A percentile compares a stretch with the other conserved stretches of the same genome.
phyloP scores from a whole-genome alignment of 2,888 invertebrate genomes.

The Cosmorhoe ocellata region DNA sequence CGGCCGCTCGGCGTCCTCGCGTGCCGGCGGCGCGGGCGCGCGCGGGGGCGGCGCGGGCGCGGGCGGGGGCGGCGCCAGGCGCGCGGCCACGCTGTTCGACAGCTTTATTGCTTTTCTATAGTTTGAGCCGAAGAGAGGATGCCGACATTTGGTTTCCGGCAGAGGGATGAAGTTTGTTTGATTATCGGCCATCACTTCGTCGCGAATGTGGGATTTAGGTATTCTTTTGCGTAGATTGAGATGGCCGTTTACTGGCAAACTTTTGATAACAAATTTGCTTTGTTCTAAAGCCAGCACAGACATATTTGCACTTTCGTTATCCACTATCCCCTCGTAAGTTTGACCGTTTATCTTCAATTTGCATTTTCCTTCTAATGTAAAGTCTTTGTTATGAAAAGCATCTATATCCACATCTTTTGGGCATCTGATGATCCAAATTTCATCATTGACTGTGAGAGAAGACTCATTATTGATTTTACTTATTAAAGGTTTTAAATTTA shows the following conservation, averaged over 20 bases:
- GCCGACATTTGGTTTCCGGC: conserved; percentile 67
- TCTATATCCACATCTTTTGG: conserved; percentile 53
- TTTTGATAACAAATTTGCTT: conserved; percentile 43
- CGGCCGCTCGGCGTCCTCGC: background rate
- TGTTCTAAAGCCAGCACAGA: conserved; percentile 42
- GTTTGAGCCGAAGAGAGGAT: conserved; percentile 65
- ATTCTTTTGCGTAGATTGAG: conserved; percentile 57
- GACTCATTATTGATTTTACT: conserved; percentile 27
- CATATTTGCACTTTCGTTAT: conserved; percentile 36
- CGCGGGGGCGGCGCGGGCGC: background rate
- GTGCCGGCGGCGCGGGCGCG: too few species aligned
- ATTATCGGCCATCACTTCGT: conserved; percentile 48
- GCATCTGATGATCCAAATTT: conserved; percentile 61
- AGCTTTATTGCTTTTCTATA: conserved; percentile 61
- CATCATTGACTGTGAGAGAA: conserved; percentile 53
- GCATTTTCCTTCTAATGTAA: conserved; percentile 52
- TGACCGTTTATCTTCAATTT: conserved; percentile 62
- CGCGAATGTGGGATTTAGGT: conserved; percentile 56
- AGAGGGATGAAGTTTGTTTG: conserved; percentile 59
- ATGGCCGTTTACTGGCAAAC: conserved; percentile 43
- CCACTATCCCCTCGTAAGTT: conserved; percentile 52
- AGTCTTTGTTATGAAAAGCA: conserved; percentile 43
- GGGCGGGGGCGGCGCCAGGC: conserved; percentile 15
- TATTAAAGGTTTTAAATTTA: conserved; percentile 40
- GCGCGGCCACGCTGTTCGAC: conserved; percentile 44